Percentiles rank a stretch among this genome's conserved stretches.
Conservation (phyloP, 1,140 invertebrate species). For the Lepidurus arcticus region DNA sequence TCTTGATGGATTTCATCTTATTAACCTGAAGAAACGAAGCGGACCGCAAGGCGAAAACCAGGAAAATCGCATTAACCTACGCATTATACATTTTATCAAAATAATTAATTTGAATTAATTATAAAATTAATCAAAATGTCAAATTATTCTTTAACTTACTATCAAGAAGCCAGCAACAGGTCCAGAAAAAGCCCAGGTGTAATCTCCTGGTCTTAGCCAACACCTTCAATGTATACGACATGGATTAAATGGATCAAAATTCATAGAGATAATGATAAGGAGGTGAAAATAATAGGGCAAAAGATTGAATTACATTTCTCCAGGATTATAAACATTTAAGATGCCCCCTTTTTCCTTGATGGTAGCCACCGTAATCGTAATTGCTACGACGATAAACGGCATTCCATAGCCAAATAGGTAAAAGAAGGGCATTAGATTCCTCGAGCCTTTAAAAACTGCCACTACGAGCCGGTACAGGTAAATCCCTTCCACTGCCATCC, state of each 20-base stretch:
- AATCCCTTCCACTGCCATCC: conserved; percentile 53
- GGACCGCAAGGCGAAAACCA: conserved; percentile 6
- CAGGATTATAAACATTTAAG: conserved; percentile 16
- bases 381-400: conserved; percentile 44
- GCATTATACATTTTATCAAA: neutral
- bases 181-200: conserved; percentile 54
- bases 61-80: conserved; percentile 23
- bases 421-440: conserved; percentile 41
- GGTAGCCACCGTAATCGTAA: conserved; percentile 47
- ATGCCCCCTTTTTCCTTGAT: conserved; percentile 48
- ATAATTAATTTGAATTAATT: neutral
- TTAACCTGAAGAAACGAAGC: conserved; percentile 22
- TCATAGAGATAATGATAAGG: too few relatives aligned
- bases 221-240: conserved; percentile 52
- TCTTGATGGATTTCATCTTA: neutral
- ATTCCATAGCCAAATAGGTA: conserved; percentile 51
- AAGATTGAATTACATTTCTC: conserved; percentile 29
- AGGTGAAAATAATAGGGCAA: too few relatives aligned
- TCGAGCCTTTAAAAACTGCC: conserved; percentile 39
- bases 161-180: conserved; percentile 50
- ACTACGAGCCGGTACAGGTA: conserved; percentile 52
- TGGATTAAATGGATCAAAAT: conserved; percentile 47
- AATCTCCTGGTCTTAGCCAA: conserved; percentile 51
- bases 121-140: neutral
- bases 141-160: conserved; percentile 40